A percentile compares a stretch with the other conserved stretches of the same genome.
These are phyloP conservation scores for Isurus oxyrinchus DNA, from an alignment of 2,113 vertebrate genomes.

Conservation along the genomic window DNA sequence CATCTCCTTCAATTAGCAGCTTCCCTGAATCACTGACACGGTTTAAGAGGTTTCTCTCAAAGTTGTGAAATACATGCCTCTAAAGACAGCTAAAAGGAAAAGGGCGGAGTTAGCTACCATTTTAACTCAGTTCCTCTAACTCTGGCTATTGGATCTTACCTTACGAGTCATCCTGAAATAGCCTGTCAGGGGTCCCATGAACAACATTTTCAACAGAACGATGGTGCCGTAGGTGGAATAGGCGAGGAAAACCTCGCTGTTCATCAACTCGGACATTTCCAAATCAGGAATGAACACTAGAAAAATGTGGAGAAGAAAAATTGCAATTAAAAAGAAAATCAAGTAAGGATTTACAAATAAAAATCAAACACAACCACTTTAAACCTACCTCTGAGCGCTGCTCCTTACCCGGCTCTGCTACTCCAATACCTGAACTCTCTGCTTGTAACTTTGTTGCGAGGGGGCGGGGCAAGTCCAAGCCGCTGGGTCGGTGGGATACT, in stretches of 20 bases:
- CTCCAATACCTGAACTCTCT: not conserved
- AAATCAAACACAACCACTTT: not conserved
- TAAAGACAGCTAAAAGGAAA: not conserved
- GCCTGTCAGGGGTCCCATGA: constrained; percentile 59
- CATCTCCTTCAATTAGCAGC: not conserved
- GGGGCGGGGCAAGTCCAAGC: not conserved
- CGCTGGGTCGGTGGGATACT: not conserved
- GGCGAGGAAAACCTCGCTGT: constrained; percentile 59
- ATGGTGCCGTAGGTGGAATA: constrained; percentile 60
- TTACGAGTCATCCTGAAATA: constrained; percentile 62
- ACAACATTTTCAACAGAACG: constrained; percentile 72
- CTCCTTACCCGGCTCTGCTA: not conserved
- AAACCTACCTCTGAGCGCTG: not conserved
- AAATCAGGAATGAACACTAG: not conserved
- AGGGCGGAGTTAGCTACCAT: not conserved
- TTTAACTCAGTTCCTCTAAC: not conserved
- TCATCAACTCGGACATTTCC: constrained; percentile 56
- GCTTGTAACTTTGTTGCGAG: not conserved
- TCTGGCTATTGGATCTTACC: constrained; percentile 51
- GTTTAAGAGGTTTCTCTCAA: not conserved
- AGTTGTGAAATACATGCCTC: not conserved
- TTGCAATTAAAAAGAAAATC: not conserved
- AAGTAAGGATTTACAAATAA: not conserved
- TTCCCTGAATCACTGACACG: not conserved
- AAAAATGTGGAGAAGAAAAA: no score